Conservation (phyloP, 1,140 invertebrate species). For the Drosophila repleta region DNA sequence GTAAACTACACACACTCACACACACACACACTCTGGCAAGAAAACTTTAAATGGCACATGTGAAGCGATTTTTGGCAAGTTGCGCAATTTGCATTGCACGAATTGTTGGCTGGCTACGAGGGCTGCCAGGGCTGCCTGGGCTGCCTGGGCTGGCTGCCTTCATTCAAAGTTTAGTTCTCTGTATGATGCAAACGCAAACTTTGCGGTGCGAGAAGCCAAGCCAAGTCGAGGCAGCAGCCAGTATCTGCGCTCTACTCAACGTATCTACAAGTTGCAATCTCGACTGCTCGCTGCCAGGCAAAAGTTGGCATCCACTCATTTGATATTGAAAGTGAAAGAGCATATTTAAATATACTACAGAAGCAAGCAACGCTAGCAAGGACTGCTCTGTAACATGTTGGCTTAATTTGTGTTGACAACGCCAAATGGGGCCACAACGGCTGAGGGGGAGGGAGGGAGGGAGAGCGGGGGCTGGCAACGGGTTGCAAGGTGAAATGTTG, state of each 20-base stretch:
- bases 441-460: too few relatives aligned
- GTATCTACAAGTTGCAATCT: constrained; percentile 72
- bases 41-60: constrained; percentile 79
- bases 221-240: neutral
- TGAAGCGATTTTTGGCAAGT: constrained; percentile 77
- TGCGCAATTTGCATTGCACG: constrained; percentile 71
- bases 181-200: constrained; percentile 37
- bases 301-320: constrained; percentile 75
- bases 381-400: constrained; percentile 58
- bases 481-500: neutral
- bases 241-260: constrained; percentile 41
- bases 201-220: constrained; percentile 39
- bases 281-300: constrained; percentile 56
- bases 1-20: constrained; percentile 39
- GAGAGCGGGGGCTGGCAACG: neutral
- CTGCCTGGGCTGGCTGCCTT: constrained; percentile 46
- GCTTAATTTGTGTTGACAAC: constrained; percentile 76
- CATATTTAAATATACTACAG: constrained; percentile 71
- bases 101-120: constrained; percentile 13
- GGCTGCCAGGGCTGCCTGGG: neutral
- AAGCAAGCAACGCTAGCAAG: constrained; percentile 6
- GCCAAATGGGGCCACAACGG: constrained; percentile 30
- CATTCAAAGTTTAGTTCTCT: constrained; percentile 57
- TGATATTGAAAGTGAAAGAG: constrained; percentile 80
- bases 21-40: constrained; percentile 17